Conservation (phyloP, 2,888 invertebrate species). For the Willowsia nigromaculata region DNA sequence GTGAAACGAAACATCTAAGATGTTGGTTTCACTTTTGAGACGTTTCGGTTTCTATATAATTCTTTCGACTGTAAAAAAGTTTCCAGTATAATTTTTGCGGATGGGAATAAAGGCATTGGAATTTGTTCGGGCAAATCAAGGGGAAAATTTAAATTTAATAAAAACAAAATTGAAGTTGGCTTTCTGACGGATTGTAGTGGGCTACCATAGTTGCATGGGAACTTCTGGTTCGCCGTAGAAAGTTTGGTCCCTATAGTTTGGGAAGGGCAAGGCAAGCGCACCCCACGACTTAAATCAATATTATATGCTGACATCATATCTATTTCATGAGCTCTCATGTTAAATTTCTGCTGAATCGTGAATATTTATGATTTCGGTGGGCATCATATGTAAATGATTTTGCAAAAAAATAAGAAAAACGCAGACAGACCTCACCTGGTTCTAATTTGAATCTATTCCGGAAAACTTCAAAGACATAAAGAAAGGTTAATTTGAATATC, state of each 20-base stretch:
- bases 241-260: no score
- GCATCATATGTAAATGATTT: background rate
- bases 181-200: background rate
- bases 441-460: background rate
- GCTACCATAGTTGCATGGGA: no score
- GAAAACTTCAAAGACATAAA: background rate
- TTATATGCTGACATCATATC: no score
- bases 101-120: background rate
- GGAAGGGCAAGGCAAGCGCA: no score
- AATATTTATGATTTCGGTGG: background rate
- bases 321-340: background rate
- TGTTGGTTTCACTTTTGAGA: background rate
- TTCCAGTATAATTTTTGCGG: background rate
- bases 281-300: no score
- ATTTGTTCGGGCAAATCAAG: background rate
- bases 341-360: background rate
- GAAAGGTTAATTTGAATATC: conserved; percentile 2
- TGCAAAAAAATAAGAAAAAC: background rate
- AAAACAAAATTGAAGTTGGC: background rate
- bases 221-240: no score
- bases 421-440: background rate
- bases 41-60: background rate
- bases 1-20: background rate
- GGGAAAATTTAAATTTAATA: background rate
- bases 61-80: background rate